Conservation (phyloP, 2,888 invertebrate species). For the Drepanosiphum platanoidis region DNA sequence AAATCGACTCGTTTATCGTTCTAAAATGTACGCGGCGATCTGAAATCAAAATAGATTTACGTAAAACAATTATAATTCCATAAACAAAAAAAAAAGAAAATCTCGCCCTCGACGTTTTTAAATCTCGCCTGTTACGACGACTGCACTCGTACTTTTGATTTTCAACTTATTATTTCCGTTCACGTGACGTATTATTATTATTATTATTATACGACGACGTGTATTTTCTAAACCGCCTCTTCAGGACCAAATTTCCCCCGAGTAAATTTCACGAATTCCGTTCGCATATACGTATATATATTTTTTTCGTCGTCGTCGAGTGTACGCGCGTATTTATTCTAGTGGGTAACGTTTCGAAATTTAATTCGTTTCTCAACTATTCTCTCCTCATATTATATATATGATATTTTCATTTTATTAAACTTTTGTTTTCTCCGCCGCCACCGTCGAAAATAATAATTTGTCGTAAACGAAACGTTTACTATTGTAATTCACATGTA, state of each 20-base stretch:
- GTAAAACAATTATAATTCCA: too few species aligned
- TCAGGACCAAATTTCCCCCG: not conserved
- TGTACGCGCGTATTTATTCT: not conserved
- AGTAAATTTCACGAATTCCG: constrained; percentile 14
- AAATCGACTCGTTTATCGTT: too few species aligned
- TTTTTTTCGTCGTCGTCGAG: too few species aligned
- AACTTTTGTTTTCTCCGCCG: constrained; percentile 12
- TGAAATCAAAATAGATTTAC: too few species aligned
- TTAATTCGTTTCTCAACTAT: constrained; percentile 8
- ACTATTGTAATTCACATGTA: not conserved
- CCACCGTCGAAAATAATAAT: constrained; percentile 29
- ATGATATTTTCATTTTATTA: constrained; percentile 22
- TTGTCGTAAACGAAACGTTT: not conserved
- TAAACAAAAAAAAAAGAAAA: too few species aligned
- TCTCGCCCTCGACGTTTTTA: too few species aligned
- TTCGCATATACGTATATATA: not conserved
- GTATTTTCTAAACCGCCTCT: not conserved
- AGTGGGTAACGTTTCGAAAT: constrained; percentile 2
- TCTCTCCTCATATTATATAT: too few species aligned
- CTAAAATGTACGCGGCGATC: too few species aligned
- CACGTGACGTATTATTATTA: not conserved
- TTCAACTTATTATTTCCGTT: not conserved
- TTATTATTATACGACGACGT: not conserved
- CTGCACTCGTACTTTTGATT: too few species aligned
- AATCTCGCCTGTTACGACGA: too few species aligned